Conservation (phyloP, 2,113 vertebrate genomes). For the Globicephala melas region DNA sequence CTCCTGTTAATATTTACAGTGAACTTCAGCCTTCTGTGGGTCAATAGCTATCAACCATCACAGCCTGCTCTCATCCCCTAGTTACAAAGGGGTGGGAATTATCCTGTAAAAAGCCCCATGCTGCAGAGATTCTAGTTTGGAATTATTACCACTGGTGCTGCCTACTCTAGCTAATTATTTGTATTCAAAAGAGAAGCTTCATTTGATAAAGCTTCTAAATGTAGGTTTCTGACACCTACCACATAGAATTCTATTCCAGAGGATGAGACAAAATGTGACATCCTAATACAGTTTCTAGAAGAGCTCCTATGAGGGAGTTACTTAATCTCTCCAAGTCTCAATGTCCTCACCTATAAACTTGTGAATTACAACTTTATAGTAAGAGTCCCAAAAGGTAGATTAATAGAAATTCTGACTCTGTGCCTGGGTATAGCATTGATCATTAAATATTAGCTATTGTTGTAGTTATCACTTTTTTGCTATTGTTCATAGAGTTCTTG, state of each 20-base stretch:
- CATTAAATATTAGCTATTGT: background rate
- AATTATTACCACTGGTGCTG: background rate
- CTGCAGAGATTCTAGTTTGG: background rate
- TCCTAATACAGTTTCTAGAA: background rate
- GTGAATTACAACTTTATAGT: background rate
- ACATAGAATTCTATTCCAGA: background rate
- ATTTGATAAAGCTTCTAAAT: background rate
- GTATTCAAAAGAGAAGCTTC: background rate
- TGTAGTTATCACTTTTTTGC: background rate
- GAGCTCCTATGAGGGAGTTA: background rate
- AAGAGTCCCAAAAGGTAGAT: background rate
- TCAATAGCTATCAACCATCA: background rate
- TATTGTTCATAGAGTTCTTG: background rate
- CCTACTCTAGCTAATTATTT: background rate
- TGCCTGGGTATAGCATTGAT: background rate
- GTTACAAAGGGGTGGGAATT: background rate
- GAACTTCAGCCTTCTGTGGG: slow-evolving; percentile 29
- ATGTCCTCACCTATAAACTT: background rate
- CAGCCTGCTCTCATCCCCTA: background rate
- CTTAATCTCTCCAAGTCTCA: background rate
- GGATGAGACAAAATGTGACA: background rate
- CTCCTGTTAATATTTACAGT: slow-evolving; percentile 42
- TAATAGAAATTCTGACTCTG: background rate
- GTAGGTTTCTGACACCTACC: background rate
- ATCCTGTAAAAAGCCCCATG: background rate